Evolutionary conservation across 2,113 vertebrate species (phyloP), one percentile per base, ranked within the genome.

Genomic region (Atlantisia rogersi): DNA sequence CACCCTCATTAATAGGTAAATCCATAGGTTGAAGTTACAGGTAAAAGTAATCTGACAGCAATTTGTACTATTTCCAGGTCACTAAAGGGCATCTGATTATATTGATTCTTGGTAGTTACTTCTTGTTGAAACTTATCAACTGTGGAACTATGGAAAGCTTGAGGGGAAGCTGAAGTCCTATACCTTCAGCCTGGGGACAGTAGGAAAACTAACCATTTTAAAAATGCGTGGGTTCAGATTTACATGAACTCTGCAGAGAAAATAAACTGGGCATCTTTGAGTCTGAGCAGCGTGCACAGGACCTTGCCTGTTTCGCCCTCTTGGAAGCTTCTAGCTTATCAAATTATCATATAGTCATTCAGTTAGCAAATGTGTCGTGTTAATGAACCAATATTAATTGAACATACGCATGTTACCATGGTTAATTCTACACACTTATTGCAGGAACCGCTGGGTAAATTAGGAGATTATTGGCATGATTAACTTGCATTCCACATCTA

Each of bases 391-490:
- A 78, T 71, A 90, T 48, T 93, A 93, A 83, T 70, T 78, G 32
- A 90, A 90, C 25, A 93, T 77, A 81, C 15, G 39, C 68, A 7
- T 84, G 92, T 92, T 95, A 82, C 90, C 75, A 74, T 56, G 59
- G 83, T 94, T 93, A 95, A 92, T 93, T 95, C 79, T 92, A 74
- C 71, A 64, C 68, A 70, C 37, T 90, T 91, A 70, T 10, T 2
- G 2, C 60, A 71, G 75, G 75, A 90, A 75, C 64, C 70, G 48
- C 46, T 88, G 65, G 15, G 25, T 86, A 70, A 88, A 88, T 83
- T 18, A 77, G n/a, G 32, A 86, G 40, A 56, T 90, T 77, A 67
- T 35, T 88, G 46, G 46, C 73, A 46, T 50, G 40, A 63, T 82
- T 91, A 62, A 60, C 94, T 87, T 63, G 28, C 65, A 40, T 86